A percentile compares a stretch with the other conserved stretches of the same genome.
phyloP scores from a whole-genome alignment of 2,797 vertebrate species.

The Macropus fuliginosus region DNA sequence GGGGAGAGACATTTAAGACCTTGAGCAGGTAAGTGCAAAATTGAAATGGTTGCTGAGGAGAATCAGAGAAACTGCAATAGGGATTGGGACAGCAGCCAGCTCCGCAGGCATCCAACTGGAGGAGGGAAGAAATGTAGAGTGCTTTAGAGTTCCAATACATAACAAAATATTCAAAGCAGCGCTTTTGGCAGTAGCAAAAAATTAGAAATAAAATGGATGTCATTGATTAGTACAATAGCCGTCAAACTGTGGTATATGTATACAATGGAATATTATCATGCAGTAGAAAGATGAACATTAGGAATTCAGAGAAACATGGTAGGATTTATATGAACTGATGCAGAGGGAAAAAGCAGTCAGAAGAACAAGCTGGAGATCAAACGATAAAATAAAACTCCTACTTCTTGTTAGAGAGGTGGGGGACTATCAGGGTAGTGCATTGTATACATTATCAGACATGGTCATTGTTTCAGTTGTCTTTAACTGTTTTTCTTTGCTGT shows the following conservation, averaged over 20 bases:
- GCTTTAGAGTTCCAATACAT: neutral
- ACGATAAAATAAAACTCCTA: neutral
- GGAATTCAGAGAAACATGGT: neutral
- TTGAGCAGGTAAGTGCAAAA: neutral
- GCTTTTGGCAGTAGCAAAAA: neutral
- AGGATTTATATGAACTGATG: neutral
- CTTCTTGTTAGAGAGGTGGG: neutral
- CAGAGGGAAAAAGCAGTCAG: neutral
- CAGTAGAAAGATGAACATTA: neutral
- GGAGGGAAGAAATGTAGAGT: neutral
- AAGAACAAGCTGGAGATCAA: neutral
- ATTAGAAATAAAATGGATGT: neutral
- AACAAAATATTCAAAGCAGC: neutral
- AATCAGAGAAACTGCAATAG: neutral
- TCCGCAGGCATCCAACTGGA: neutral
- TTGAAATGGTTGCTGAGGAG: neutral
- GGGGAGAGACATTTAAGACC: neutral
- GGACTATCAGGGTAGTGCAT: neutral
- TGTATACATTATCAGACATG: neutral
- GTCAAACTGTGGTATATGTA: neutral
- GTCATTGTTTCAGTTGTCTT: neutral
- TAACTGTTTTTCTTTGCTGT: neutral
- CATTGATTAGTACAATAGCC: neutral
- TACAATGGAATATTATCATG: neutral
- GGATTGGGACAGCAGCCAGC: neutral